Evolutionary conservation across 2,113 vertebrate genomes (phyloP), one percentile per base, ranked within the genome.

Genomic region (Gavialis gangeticus): DNA sequence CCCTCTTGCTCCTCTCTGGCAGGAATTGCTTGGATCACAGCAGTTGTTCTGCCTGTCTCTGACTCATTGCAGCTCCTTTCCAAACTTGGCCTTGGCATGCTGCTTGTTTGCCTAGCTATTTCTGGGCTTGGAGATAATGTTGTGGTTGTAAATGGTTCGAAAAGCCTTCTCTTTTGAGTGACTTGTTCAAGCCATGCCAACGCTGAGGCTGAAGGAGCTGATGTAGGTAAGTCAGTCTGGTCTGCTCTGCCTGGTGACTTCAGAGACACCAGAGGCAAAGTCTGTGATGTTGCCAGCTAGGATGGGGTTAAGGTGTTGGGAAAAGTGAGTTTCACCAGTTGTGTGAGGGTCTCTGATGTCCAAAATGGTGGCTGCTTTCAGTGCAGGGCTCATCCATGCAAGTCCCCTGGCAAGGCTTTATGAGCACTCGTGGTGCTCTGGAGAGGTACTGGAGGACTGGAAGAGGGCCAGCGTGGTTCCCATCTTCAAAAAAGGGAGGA

Each of bases 11-110:
- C 58, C 12, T 86, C 78, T 81, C 69, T 27, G 46, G 54, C 75
- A 78, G 89, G 79, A 85, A 79, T 54, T 57, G 59, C 46, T 79
- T 79, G 16, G 30, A 76, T 57, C 62, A 79, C 79, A 81, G 71
- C 66, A 46, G 78, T 57, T 64, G 64, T 46, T 75, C 79, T 56
- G 60, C 54, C 37, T 77, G 66, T 46, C 10, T 46, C 89, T 24
- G 63, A 34, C 73, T 92, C 75, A 46, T 56, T 10, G 46, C 79
- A 73, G 69, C 90, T 88, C 46, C 22, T 63, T 96, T 78, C 67
- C 86, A 93, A 84, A 75, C 89, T 77, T 96, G 94, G 92, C 87
- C 0, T 0, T 63, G 37, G 58, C 75, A 91, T 91, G 64, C 73
- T 12, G 67, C 79, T 84, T 80, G 59, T 62, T n/a, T 57, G 67